phyloP scores from a whole-genome alignment of 2,797 vertebrate species.

The Smutsia temminckii region DNA sequence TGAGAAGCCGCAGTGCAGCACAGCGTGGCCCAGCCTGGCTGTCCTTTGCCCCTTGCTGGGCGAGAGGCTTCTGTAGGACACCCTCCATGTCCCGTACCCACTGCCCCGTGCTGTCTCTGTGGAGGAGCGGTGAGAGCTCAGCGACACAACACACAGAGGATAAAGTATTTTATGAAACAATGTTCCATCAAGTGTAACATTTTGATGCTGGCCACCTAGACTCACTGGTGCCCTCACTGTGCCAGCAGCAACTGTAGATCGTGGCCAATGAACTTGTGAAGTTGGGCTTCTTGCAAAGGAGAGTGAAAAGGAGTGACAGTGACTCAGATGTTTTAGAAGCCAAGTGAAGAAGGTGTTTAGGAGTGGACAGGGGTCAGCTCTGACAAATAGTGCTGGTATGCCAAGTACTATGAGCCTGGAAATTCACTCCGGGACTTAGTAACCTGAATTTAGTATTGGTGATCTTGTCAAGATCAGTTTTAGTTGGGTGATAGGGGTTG shows the following conservation, averaged over 20 bases:
- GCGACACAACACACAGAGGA: slow-evolving; percentile 60
- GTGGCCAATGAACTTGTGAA: slow-evolving; percentile 98
- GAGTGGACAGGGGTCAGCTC: no score
- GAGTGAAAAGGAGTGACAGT: neutral
- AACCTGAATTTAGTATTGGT: neutral
- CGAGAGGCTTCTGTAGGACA: neutral
- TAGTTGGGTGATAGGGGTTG: neutral
- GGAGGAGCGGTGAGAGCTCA: neutral
- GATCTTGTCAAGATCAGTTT: neutral
- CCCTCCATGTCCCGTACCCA: no score
- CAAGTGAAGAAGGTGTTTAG: neutral
- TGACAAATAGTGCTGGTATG: neutral
- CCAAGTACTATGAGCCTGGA: neutral
- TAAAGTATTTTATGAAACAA: slow-evolving; percentile 77
- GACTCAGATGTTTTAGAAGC: neutral
- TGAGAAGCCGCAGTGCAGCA: neutral
- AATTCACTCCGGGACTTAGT: neutral
- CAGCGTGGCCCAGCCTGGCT: neutral
- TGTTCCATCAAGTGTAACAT: slow-evolving; percentile 78
- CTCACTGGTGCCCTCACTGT: slow-evolving; percentile 89
- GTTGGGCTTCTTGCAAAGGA: slow-evolving; percentile 90
- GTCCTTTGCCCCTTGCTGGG: neutral
- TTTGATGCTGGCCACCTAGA: slow-evolving; percentile 88
- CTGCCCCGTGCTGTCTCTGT: neutral
- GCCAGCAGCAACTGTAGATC: slow-evolving; percentile 97